A percentile compares a stretch with the other conserved stretches of the same genome.
Conservation (phyloP, 2,113 vertebrate species). For the Trichomycterus rosablanca region DNA sequence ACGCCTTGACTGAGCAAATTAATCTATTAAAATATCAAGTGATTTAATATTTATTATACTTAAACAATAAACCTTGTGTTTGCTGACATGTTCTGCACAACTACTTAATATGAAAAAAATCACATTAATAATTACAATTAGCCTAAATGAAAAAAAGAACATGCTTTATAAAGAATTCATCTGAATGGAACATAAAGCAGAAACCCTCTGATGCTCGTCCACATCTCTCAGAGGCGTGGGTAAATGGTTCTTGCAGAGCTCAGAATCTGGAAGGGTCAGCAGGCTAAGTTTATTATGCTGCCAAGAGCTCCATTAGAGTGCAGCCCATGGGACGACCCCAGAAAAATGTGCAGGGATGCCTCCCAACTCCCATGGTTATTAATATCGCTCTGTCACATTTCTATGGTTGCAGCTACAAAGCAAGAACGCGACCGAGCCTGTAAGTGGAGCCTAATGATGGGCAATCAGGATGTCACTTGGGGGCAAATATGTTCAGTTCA, state of each 20-base stretch:
- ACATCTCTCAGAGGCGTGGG: slow-evolving; percentile 7
- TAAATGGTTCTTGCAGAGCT: slow-evolving; percentile 35
- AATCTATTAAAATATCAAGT: too few relatives aligned
- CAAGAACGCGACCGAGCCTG: slow-evolving; percentile 27
- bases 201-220: not conserved
- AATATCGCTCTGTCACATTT: slow-evolving; percentile 35
- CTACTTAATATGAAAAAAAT: too few relatives aligned
- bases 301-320: slow-evolving; percentile 47
- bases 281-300: slow-evolving; percentile 47
- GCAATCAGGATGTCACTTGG: slow-evolving; percentile 29
- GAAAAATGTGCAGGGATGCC: slow-evolving; percentile 40
- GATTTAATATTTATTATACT: too few relatives aligned
- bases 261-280: slow-evolving; percentile 39
- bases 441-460: slow-evolving; percentile 28
- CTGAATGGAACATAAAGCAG: slow-evolving; percentile 14
- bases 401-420: slow-evolving; percentile 37
- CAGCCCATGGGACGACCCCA: slow-evolving; percentile 34
- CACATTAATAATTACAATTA: not conserved
- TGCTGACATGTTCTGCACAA: not conserved
- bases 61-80: too few relatives aligned
- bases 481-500: slow-evolving; percentile 31
- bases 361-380: slow-evolving; percentile 38
- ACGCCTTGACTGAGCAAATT: too few relatives aligned
- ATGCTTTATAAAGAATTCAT: too few relatives aligned
- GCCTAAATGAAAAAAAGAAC: not conserved